phyloP scores from a whole-genome alignment of 2,797 vertebrate genomes.

The Liasis olivaceus region DNA sequence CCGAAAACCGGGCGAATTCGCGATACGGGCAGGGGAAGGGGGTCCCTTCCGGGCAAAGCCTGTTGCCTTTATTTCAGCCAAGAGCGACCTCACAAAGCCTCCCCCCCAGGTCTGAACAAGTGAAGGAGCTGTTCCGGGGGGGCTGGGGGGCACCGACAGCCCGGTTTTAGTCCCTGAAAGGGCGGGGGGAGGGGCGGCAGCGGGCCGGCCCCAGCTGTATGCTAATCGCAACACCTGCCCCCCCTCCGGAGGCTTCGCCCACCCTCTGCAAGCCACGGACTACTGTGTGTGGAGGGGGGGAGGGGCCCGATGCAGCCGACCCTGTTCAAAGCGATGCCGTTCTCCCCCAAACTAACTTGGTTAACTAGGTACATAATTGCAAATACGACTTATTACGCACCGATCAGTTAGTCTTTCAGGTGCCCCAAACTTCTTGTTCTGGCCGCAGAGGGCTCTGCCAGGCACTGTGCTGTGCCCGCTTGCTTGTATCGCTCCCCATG shows the following conservation, averaged over 20 bases:
- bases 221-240: conserved; percentile 78
- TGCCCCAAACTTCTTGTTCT: background rate
- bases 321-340: background rate
- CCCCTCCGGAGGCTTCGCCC: background rate
- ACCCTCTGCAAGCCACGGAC: background rate
- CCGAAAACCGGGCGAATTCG: background rate
- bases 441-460: background rate
- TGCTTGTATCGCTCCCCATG: background rate
- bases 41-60: background rate
- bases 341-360: background rate
- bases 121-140: background rate
- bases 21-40: background rate
- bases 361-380: background rate
- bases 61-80: background rate
- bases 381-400: background rate
- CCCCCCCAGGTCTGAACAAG: background rate
- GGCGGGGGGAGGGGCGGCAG: conserved; percentile 4
- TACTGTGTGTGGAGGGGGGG: no score
- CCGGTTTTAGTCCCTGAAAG: conserved; percentile 70
- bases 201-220: conserved; percentile 80
- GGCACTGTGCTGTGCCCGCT: no score
- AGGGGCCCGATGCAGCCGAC: background rate
- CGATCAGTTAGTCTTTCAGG: background rate
- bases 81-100: background rate
- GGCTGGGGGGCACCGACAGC: conserved; percentile 51